Percentiles rank a stretch among this genome's conserved stretches.
Evolutionary conservation across 2,888 invertebrate species (phyloP).

Genomic region (Cheilosia grossa): DNA sequence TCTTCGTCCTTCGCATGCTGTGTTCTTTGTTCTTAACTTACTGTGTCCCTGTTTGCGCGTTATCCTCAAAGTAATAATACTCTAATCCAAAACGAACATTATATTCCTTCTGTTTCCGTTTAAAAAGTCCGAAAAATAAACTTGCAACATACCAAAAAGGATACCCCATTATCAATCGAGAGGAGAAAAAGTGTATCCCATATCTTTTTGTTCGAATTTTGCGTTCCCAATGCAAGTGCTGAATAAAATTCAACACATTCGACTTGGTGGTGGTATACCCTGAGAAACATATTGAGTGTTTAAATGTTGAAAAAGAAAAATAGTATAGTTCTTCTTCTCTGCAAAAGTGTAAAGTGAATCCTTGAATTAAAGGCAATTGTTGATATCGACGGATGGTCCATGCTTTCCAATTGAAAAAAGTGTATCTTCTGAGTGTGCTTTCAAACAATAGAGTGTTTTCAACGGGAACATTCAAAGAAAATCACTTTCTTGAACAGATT

Average conservation of each 20-base stretch:
- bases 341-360: constrained; percentile 35
- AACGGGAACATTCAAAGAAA: constrained; percentile 38
- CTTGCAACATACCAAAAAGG: constrained; percentile 13
- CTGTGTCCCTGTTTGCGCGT: constrained; percentile 38
- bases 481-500: constrained; percentile 37
- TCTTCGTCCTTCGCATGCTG: neutral
- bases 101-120: neutral
- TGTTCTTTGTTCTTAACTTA: constrained; percentile 39
- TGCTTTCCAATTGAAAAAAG: constrained; percentile 52
- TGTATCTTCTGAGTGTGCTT: constrained; percentile 60
- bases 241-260: constrained; percentile 3
- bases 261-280: neutral
- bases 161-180: constrained; percentile 46
- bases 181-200: constrained; percentile 67
- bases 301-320: constrained; percentile 3
- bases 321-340: neutral
- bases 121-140: constrained; percentile 10
- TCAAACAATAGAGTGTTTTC: constrained; percentile 51
- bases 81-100: neutral
- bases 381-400: constrained; percentile 63
- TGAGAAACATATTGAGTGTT: constrained; percentile 42
- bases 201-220: constrained; percentile 34
- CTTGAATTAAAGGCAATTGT: constrained; percentile 54
- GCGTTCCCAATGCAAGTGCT: constrained; percentile 4
- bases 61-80: constrained; percentile 61